Conservation (phyloP, 2,888 invertebrate genomes). For the Dioctria rufipes region DNA sequence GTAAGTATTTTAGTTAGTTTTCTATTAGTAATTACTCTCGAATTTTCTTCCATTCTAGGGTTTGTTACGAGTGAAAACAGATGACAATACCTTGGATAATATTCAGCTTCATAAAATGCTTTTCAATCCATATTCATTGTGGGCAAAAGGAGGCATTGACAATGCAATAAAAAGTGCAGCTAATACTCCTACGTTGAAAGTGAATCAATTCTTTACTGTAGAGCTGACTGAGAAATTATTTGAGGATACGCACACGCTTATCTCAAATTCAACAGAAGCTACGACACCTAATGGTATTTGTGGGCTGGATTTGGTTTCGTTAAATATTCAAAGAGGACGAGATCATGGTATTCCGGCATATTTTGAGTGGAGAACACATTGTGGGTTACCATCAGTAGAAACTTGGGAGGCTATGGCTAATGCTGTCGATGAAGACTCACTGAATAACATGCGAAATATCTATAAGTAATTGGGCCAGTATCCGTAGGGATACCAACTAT, state of each 20-base stretch:
- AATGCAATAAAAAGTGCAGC: conserved; percentile 79
- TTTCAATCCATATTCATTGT: conserved; percentile 84
- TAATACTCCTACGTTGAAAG: conserved; percentile 75
- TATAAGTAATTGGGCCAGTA: conserved; percentile 74
- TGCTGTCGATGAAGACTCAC: conserved; percentile 78
- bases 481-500: too few relatives aligned
- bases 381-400: conserved; percentile 77
- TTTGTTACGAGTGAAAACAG: conserved; percentile 79
- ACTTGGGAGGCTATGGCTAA: conserved; percentile 78
- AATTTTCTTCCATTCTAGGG: conserved; percentile 72
- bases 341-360: conserved; percentile 91
- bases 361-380: conserved; percentile 82
- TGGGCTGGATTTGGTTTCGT: conserved; percentile 87
- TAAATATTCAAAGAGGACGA: conserved; percentile 90
- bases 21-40: background rate
- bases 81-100: conserved; percentile 75
- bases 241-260: conserved; percentile 58
- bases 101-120: conserved; percentile 84
- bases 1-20: conserved; percentile 68
- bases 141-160: conserved; percentile 76
- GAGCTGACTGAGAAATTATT: conserved; percentile 70
- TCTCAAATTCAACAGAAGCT: background rate
- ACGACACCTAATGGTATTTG: conserved; percentile 71
- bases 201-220: conserved; percentile 69
- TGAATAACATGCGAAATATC: conserved; percentile 76